Evolutionary conservation across 2,797 vertebrate genomes (phyloP).

Genomic region (Notoglanidium macrostoma): DNA sequence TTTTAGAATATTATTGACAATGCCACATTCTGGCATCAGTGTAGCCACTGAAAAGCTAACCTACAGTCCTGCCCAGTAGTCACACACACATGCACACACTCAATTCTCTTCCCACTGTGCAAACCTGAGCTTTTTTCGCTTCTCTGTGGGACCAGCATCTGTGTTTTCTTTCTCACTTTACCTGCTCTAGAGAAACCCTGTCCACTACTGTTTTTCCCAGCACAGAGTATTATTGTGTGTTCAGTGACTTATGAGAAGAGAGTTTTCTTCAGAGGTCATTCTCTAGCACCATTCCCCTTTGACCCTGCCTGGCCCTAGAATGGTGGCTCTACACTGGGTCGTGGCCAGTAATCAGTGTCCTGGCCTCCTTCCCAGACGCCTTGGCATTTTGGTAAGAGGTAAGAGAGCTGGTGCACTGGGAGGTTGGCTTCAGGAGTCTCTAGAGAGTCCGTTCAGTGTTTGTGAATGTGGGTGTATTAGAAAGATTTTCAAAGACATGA

Average conservation of each 20-base stretch:
- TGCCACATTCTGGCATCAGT: not conserved
- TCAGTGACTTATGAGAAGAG: conserved; percentile 44
- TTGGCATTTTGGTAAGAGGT: conserved; percentile 48
- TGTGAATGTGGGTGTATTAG: conserved; percentile 28
- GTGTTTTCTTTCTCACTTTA: conserved; percentile 70
- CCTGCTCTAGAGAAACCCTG: conserved; percentile 61
- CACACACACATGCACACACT: not conserved
- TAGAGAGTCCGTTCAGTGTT: conserved; percentile 28
- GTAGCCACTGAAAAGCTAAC: conserved; percentile 11
- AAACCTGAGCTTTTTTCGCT: conserved; percentile 47
- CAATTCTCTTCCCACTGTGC: conserved; percentile 32
- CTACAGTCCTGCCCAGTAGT: not conserved
- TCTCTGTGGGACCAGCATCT: conserved; percentile 54
- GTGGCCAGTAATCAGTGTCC: conserved; percentile 73
- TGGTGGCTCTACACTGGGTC: conserved; percentile 70
- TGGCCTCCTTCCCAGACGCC: conserved; percentile 75
- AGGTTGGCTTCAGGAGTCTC: conserved; percentile 51
- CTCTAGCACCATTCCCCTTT: conserved; percentile 68
- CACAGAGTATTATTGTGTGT: conserved; percentile 66
- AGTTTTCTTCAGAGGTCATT: conserved; percentile 67
- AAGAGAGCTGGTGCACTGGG: conserved; percentile 34
- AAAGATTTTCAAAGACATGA: conserved; percentile 33
- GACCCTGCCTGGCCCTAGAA: conserved; percentile 69
- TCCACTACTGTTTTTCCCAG: conserved; percentile 48
- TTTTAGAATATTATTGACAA: not conserved